These are phyloP conservation scores for Pristionchus mayeri DNA, from an alignment of 2,888 invertebrate genomes.

Conservation along the genomic window DNA sequence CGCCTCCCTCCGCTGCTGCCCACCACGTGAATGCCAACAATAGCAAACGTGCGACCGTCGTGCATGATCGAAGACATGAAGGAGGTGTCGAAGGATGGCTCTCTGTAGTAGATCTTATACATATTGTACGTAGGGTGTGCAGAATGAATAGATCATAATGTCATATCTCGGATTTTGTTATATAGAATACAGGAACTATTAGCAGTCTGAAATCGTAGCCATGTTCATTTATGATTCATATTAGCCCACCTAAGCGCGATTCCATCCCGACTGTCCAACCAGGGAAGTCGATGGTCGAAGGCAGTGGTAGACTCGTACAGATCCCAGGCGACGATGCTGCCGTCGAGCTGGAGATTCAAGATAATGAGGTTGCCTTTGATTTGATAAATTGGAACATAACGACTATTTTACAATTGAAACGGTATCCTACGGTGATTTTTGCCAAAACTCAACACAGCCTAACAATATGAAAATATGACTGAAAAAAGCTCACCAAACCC, in stretches of 20 bases:
- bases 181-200: background rate
- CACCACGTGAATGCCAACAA: slow-evolving; percentile 7
- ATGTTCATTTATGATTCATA: no score
- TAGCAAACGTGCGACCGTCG: slow-evolving; percentile 2
- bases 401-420: no score
- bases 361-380: background rate
- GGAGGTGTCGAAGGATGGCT: slow-evolving; percentile 54
- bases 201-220: no score
- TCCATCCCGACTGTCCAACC: slow-evolving; percentile 24
- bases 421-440: no score
- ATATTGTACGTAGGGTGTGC: no score
- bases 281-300: background rate
- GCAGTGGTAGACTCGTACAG: slow-evolving; percentile 44
- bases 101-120: slow-evolving; percentile 6
- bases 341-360: slow-evolving; percentile 48
- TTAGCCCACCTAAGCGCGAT: slow-evolving; percentile 14
- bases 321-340: slow-evolving; percentile 52
- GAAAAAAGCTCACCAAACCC: slow-evolving; percentile 35
- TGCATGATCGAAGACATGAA: slow-evolving; percentile 48
- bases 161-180: no score
- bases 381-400: no score
- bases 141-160: no score
- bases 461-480: no score
- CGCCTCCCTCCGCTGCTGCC: background rate
- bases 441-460: no score